These are phyloP conservation scores for Aphodius sticticus DNA, from an alignment of 2,888 invertebrate species.

Conservation along the genomic window DNA sequence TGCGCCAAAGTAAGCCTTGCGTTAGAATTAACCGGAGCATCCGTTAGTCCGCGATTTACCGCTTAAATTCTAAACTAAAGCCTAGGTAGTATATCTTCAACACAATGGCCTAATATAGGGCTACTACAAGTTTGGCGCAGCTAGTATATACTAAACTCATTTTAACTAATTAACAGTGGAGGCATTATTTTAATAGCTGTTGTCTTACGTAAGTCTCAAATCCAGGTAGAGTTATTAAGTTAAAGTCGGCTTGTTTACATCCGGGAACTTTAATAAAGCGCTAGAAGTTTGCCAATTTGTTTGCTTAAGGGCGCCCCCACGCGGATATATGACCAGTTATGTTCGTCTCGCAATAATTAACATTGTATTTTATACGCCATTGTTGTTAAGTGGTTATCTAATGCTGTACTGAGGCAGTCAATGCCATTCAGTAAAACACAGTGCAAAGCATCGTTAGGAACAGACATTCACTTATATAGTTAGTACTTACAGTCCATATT, in stretches of 20 bases:
- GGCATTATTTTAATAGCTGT: constrained; percentile 20
- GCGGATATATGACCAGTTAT: constrained; percentile 11
- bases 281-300: constrained; percentile 24
- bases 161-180: constrained; percentile 22
- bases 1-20: background rate
- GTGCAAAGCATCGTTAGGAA: too few relatives aligned
- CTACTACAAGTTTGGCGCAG: background rate
- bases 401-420: background rate
- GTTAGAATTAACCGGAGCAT: background rate
- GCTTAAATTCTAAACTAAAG: background rate
- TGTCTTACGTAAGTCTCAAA: constrained; percentile 19
- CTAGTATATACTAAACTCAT: constrained; percentile 18
- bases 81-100: background rate
- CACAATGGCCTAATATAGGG: background rate
- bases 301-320: constrained; percentile 11
- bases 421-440: too few relatives aligned
- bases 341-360: constrained; percentile 16
- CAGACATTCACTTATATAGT: too few relatives aligned
- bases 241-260: constrained; percentile 17
- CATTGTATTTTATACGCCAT: constrained; percentile 9
- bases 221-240: constrained; percentile 25
- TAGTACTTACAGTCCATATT: too few relatives aligned
- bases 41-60: background rate
- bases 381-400: background rate
- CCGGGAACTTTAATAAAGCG: constrained; percentile 23